A percentile compares a stretch with the other conserved stretches of the same genome.
Conservation (phyloP, 2,113 vertebrate species). For the Paramormyrops kingsleyae region DNA sequence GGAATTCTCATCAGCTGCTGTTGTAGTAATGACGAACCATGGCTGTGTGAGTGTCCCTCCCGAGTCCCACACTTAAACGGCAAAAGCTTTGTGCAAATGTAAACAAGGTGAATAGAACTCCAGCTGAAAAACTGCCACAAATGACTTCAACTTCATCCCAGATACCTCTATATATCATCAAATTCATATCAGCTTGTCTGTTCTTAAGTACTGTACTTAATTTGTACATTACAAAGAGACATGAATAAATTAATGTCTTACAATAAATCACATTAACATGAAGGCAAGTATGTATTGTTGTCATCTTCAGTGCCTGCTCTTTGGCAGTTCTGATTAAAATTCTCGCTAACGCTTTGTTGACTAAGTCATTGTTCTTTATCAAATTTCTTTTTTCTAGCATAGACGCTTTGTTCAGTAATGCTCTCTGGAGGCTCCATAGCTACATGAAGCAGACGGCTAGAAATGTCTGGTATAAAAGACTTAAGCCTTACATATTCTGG, state of each 20-base stretch:
- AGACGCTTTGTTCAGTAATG: constrained; percentile 14
- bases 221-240: constrained; percentile 6
- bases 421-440: constrained; percentile 8
- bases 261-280: constrained; percentile 1
- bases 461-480: constrained; percentile 27
- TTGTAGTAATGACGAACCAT: neutral
- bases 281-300: neutral
- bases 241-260: neutral
- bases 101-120: neutral
- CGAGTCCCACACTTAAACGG: neutral
- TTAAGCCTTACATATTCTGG: constrained; percentile 20
- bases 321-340: constrained; percentile 13
- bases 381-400: constrained; percentile 6
- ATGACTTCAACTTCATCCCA: neutral
- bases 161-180: neutral
- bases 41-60: neutral
- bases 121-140: neutral
- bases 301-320: constrained; percentile 19
- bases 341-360: constrained; percentile 1
- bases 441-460: constrained; percentile 14
- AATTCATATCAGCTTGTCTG: neutral
- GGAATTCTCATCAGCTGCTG: neutral
- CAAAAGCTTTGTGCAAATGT: neutral
- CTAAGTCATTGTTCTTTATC: constrained; percentile 14
- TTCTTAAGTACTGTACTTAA: neutral